Percentiles rank a stretch among this genome's conserved stretches.
phyloP scores from a whole-genome alignment of 2,113 vertebrate genomes.

The Thunnus maccoyii region DNA sequence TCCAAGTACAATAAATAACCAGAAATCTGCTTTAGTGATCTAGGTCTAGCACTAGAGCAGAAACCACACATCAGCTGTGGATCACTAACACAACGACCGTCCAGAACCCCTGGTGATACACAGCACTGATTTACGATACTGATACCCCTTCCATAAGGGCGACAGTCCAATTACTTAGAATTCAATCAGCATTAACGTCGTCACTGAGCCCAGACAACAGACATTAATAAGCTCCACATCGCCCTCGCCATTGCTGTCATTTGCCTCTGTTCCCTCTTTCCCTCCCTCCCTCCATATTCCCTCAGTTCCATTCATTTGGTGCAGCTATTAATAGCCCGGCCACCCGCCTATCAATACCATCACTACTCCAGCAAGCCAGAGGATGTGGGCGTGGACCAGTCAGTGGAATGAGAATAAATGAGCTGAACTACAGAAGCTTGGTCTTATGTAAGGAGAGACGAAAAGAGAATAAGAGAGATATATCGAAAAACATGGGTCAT shows the following conservation, averaged over 20 bases:
- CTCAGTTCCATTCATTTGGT: constrained; percentile 73
- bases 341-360: constrained; percentile 79
- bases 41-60: not conserved
- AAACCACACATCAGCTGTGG: constrained; percentile 7
- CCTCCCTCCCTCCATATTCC: constrained; percentile 53
- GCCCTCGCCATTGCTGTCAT: constrained; percentile 45
- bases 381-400: constrained; percentile 67
- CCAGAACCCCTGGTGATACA: constrained; percentile 12
- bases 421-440: constrained; percentile 43
- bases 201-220: constrained; percentile 63
- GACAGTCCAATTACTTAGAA: constrained; percentile 61
- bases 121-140: constrained; percentile 22
- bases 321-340: constrained; percentile 78
- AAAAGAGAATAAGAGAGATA: not conserved
- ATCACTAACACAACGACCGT: constrained; percentile 4
- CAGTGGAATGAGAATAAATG: constrained; percentile 66
- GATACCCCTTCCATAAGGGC: constrained; percentile 31
- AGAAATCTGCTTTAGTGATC: not conserved
- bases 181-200: constrained; percentile 69
- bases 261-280: constrained; percentile 47
- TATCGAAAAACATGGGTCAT: constrained; percentile 11
- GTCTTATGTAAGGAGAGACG: constrained; percentile 58
- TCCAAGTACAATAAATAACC: not conserved
- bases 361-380: constrained; percentile 73
- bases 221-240: constrained; percentile 67